Base-by-base conservation (phyloP, 2,113 vertebrate genomes). In the Donacobius atricapilla region DNA sequence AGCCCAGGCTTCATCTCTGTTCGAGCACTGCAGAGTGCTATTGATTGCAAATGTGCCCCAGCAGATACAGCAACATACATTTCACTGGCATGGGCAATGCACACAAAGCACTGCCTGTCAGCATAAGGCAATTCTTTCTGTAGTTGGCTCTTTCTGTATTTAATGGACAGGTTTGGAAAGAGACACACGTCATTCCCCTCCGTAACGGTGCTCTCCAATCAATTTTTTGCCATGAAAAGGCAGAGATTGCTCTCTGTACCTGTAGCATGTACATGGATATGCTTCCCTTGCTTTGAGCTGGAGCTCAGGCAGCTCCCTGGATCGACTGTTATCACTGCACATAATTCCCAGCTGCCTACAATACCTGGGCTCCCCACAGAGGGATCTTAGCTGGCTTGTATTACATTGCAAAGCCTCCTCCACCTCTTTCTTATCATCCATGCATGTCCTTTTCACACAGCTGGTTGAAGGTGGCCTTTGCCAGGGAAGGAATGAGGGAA, bases 261-360 rank as follows among this genome's bases (percentile, higher is more conserved):
- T 37, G 20, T 64, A 48, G 40, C 20, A 2, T 61, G 30, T 45
- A 39, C 11, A 1, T 45, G 25, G 71, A 33, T 66, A 24, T 53
- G 72, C 60, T 83, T 90, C 83, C 64, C 37, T 64, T 53, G 47
- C 33, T 42, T 78, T 58, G 83, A 92, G 35, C 87, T 47, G 22
- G 64, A 82, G 57, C 83, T 95, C 66, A 54, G 73, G 20, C 75
- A 58, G 45, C 48, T 93, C 72, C 53, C 11, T 31, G 30, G 60
- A 40, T 76, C 0, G 2, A 35, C 51, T 86, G 58, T 63, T 90
- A 35, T 7, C 0, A 1, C 65, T 86, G 82, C 64, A 93, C 39
- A 9, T 83, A 81, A 90, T 96, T 95, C 72, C 72, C 94, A 90
- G 76, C 64, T 90, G 85, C 60, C 90, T 40, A 8, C 76, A 61